Conservation (phyloP, 2,113 vertebrate genomes). For the Halcyon senegalensis region DNA sequence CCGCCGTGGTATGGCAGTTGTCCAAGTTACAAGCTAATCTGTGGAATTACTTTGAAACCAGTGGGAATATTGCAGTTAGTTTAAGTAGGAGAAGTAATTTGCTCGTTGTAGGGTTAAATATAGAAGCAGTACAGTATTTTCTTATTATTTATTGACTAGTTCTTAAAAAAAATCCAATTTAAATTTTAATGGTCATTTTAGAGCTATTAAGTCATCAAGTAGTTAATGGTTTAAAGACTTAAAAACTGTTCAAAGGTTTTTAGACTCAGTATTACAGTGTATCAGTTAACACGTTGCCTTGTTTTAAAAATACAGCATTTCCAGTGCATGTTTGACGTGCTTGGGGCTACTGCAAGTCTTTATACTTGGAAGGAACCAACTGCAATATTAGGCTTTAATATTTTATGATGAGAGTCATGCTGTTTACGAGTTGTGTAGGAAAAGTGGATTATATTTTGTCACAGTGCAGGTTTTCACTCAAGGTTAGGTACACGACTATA, state of each 20-base stretch:
- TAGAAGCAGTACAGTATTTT: not conserved
- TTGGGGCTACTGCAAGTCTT: constrained; percentile 36
- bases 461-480: not conserved
- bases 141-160: not conserved
- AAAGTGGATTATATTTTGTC: constrained; percentile 30
- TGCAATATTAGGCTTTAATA: constrained; percentile 62
- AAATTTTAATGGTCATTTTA: constrained; percentile 36
- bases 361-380: constrained; percentile 37
- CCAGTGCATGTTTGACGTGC: constrained; percentile 22
- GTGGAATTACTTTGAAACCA: constrained; percentile 38
- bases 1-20: not conserved
- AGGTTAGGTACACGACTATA: not conserved
- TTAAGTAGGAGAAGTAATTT: constrained; percentile 18
- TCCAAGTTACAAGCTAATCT: constrained; percentile 3
- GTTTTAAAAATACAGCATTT: not conserved
- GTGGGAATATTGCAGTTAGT: constrained; percentile 5
- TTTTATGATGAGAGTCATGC: constrained; percentile 48
- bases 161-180: constrained; percentile 4
- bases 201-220: not conserved
- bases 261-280: not conserved
- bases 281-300: not conserved
- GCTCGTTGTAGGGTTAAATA: constrained; percentile 5
- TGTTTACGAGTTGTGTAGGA: constrained; percentile 17
- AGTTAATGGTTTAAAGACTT: constrained; percentile 10
- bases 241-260: not conserved